Base-by-base conservation (phyloP, 2,113 vertebrate genomes). In the Ciconia maguari region DNA sequence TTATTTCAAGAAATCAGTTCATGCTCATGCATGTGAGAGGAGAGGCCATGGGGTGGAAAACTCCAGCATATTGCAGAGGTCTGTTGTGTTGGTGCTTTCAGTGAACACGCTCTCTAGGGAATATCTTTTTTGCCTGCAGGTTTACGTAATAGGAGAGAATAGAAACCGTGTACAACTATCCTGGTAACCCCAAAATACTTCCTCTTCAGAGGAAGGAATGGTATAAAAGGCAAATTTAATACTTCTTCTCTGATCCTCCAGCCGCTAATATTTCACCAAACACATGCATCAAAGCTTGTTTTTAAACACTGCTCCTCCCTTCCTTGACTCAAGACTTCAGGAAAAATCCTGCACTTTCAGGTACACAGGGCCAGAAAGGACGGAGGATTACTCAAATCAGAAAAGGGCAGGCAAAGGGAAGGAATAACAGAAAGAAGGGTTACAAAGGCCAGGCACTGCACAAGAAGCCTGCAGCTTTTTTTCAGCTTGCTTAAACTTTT, bases 351-450 rank as follows among this genome's bases (percentile, higher is more conserved):
- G 80, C 24, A 57, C 58, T 69, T 75, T 13, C 54, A 54, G 49
- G 29, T 81, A 93, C 38, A 25, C 3, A 27, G 82, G 34, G 20
- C 13, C 55, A 61, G 41, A 85, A 60, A 10, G n/a, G 61, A 41
- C 41, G 21, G 76, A 91, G 61, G 26, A 82, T 90, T 75, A 74
- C 52, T 42, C 13, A 2, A 82, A 61, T 89, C 58, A 83, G 61
- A 79, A 92, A 81, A 93, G n/a, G 61, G 27, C 76, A 94, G 82
- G 88, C 70, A 90, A 94, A 76, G 71, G 13, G 61, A 96, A 93
- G 74, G 86, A 75, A 10, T 95, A 85, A 68, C 64, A 87, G 78
- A 88, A 68, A 77, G 54, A 65, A 52, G 27, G 70, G 16, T 80
- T 92, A 91, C 86, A 91, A 93, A 92, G 64, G 68, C 76, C 80